Evolutionary conservation across 1,140 invertebrate genomes (phyloP), one percentile per base, ranked within the genome.

Genomic region (Arion vulgaris): DNA sequence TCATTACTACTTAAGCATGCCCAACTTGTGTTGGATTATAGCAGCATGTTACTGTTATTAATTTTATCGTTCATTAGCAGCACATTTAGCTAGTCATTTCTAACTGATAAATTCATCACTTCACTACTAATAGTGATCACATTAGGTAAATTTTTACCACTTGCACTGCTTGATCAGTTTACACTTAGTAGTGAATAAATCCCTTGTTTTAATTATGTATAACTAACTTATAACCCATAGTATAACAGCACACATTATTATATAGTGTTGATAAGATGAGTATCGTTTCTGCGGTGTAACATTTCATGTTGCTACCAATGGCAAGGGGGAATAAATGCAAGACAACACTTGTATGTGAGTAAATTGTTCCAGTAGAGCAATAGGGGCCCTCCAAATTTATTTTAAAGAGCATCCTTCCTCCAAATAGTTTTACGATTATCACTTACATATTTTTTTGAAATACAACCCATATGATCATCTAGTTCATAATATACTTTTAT

Each of bases 271-370:
- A 2, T 28, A 5, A 66, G 11, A 2, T 66, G 28, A 66, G 17
- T 66, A 28, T 66, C 32, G 62, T 66, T 66, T 9, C 51, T 57
- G 62, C 62, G 32, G 28, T 66, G n/a, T 66, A 32, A 66, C 28
- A n/a, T 7, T 66, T 66, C 17, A 23, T 57, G 51, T 57, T 57
- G 26, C 41, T 57, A n/a, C 28, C 28, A 32, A 32, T 66, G 62
- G 62, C 62, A 66, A 66, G 62, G 62, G 62, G 62, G 62, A 66
- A 66, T 28, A 66, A 66, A 32, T 66, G 62, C 62, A 66, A 32
- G 28, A 66, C 53, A 57, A 57, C 53, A 66, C 28, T 32, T 32
- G 11, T 66, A 32, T 34, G n/a, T 66, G 28, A 66, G n/a, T 11
- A 66, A 66, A 32, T 7, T 66, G n/a, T 66, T 2, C 62, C 62